Base-by-base conservation (phyloP, 2,113 vertebrate genomes). In the Melanotaenia duboulayi region DNA sequence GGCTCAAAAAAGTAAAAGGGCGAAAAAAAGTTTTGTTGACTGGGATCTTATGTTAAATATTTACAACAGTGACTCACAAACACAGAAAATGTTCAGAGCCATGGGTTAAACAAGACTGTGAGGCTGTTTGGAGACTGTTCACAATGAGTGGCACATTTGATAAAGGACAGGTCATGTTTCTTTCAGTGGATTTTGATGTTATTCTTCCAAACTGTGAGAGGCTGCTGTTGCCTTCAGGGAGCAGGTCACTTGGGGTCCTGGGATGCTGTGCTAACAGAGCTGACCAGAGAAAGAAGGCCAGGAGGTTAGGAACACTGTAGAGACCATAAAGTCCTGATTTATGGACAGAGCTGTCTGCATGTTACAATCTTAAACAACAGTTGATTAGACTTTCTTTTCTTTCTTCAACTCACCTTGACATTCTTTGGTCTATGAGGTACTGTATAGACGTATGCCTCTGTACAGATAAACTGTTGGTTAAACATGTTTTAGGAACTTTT, bases 261-360 rank as follows among this genome's bases (percentile, higher is more conserved):
- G 61, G 69, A 82, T 40, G 8, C 28, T 68, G 72, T 63, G 48
- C 22, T 74, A 54, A 60, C 49, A 76, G 48, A 64, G 62, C 42
- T 48, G 59, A 58, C 54, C 80, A 69, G 42, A 75, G 54, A 82
- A 75, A 69, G 49, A 83, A 81, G 67, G 85, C 67, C 78, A 58
- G 58, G 71, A 80, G 83, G 65, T 81, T 76, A 78, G 63, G 40
- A 73, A 76, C 62, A 80, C 77, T 55, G 68, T 71, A 65, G 70
- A 64, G 37, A 82, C 78, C 35, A 49, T 88, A 90, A 91, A 91
- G 55, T 3, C 35, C 55, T 82, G 78, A 89, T 90, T 92, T 91
- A 91, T 84, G 79, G 75, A 74, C 39, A 60, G 61, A 57, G 59
- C 49, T 11, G 7, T 77, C 58, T 71, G 20, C 56, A 80, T 87